Base-by-base conservation (phyloP, 2,113 vertebrate genomes). In the Zingel zingel region DNA sequence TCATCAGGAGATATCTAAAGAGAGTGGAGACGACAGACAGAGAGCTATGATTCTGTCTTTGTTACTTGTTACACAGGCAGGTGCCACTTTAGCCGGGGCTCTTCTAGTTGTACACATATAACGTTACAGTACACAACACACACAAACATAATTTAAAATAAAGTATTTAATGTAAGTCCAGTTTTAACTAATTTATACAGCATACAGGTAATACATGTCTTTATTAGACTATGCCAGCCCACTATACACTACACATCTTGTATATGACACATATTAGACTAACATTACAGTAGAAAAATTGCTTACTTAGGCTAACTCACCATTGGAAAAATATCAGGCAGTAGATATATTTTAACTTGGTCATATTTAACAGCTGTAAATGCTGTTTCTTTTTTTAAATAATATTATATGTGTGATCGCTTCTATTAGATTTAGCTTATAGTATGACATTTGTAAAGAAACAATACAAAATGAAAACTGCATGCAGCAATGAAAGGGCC, bases 381-480 rank as follows among this genome's bases (percentile, higher is more conserved):
- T 58, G 2, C 25, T 66, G 21, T 19, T 25, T 74, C 30, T 57
- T 48, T 67, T 30, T 57, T 48, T 54, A 15, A 15, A 23, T 21
- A 63, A 47, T 63, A 23, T 27, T 56, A 33, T n/a, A 50, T 15
- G 21, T 68, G 1, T 47, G 2, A 53, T 56, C 11, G 53, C 16
- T 33, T 14, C 8, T 19, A 15, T 43, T 69, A 11, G 6, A 57
- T n/a, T 79, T n/a, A 18, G 1, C 16, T 74, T 63, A 63, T 48
- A 70, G 18, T 62, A 27, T 61, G 30, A 56, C 53, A 1, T 73
- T 66, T 73, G 33, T 74, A 80, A 78, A 91, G 21, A 90, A 92
- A 88, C 16, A 69, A 87, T 88, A 93, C 13, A 90, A 92, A 91
- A 43, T 43, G 2, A 43, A 43, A 43, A 10, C 39, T 43, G 39